These are phyloP conservation scores for Hapalemur alaotrensis DNA, from an alignment of 2,797 vertebrate species.

Conservation along the genomic window DNA sequence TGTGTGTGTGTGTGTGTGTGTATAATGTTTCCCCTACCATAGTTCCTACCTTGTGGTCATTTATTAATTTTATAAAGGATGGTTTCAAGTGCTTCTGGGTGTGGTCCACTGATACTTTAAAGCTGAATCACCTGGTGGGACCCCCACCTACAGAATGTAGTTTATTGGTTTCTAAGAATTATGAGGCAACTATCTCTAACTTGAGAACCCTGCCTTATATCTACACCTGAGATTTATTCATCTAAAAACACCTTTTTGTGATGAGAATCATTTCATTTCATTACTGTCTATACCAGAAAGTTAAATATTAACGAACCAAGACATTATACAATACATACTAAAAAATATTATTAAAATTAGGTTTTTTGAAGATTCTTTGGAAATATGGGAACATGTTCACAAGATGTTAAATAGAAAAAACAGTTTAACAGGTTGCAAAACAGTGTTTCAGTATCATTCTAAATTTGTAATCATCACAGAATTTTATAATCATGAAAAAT, in stretches of 20 bases:
- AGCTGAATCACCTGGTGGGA: background rate
- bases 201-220: background rate
- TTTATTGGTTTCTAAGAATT: background rate
- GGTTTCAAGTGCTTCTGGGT: background rate
- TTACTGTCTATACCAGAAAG: background rate
- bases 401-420: background rate
- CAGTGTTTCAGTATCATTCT: background rate
- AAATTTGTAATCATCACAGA: slow-evolving; percentile 39
- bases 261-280: background rate
- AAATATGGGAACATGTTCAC: background rate
- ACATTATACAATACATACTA: background rate
- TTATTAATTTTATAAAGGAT: background rate
- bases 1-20: too few relatives aligned
- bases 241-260: background rate
- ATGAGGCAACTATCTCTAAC: background rate
- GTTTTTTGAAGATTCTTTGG: slow-evolving; percentile 18
- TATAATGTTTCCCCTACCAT: background rate
- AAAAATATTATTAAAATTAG: background rate
- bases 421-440: background rate
- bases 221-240: background rate
- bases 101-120: background rate
- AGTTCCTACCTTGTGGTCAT: background rate
- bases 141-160: background rate
- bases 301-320: background rate
- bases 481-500: slow-evolving; percentile 36